Evolutionary conservation across 2,113 vertebrate species (phyloP), one percentile per base, ranked within the genome.

Genomic region (Carlito syrichta): DNA sequence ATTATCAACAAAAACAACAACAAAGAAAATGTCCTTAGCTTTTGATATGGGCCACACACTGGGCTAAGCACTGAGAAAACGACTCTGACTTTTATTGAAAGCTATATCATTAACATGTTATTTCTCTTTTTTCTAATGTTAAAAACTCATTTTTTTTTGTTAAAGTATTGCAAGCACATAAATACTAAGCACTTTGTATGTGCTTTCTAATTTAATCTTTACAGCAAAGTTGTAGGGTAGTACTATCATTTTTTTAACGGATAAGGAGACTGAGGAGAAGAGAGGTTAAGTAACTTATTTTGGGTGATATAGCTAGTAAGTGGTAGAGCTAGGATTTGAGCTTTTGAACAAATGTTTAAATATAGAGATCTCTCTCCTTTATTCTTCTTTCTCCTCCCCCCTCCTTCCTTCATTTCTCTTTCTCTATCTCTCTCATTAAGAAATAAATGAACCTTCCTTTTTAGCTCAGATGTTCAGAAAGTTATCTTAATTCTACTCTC

Each of bases 321-420:
- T 68, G 43, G 23, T 40, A 48, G 32, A 91, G 30, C 35, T 86
- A 71, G 35, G 45, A 86, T 68, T 58, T 91, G 77, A 96, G 38
- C 50, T 92, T 68, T 58, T 91, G 77, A 96, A 35, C 50, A 89
- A 84, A 84, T 27, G 27, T 84, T 1, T 69, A 93, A 97, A 89
- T 50, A 16, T 25, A 76, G 27, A 81, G 35, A 20, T 58, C 54
- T 54, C 22, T 6, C 22, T 54, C 25, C 50, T 20, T 50, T 5
- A 43, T 40, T 27, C 23, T 12, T 16, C 54, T 79, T 14, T 13
- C 27, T 73, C n/a, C 16, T 43, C n/a, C 54, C 48, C 54, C 30
- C 43, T 50, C 27, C 25, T 12, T 25, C 40, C 45, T 23, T 30
- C 25, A 22, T 20, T n/a, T 12, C 20, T 32, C 58, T 62, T 11